Base-by-base conservation (phyloP, 2,888 invertebrate species). In the Tenthredo livida region DNA sequence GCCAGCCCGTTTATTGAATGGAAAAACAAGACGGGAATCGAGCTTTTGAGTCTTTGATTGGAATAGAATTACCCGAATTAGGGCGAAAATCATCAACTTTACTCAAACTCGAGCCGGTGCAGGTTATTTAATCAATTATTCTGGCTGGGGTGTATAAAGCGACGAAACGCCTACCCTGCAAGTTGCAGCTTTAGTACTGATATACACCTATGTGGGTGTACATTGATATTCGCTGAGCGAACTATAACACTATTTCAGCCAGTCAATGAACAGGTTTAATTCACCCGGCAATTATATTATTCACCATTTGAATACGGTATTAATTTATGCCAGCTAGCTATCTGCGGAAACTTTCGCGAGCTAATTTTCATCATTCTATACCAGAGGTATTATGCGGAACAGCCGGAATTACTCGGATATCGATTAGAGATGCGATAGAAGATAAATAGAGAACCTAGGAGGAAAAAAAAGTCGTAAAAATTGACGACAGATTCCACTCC, bases 251-350 rank as follows among this genome's bases (percentile, higher is more conserved):
- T 33, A 67, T 67, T 67, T 67, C 17, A 67, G 6, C 67, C 21
- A 73, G 72, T 73, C 72, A 43, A 73, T 73, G 72, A 73, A 73
- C 37, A 73, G 72, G 72, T 73, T 73, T 73, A 73, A 73, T 73
- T 73, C 72, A 29, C 43, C 21, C 40, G 40, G 40, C 72, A 73
- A 73, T 73, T 73, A 77, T 73, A 77, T 77, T 54, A 77, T 54
- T 77, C 77, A 15, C 29, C 17, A 29, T 77, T 77, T 77, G 75
- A 77, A 77, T 77, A 77, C 47, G 54, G 77, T 77, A 77, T 77
- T 50, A 77, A 77, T 77, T 77, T 77, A 54, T 54, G 54, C 77
- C 29, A 29, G 12, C 37, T 29, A 7, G 33, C 10, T 25, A 67
- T 9, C 61, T 12, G 25, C 61, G 61, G 9, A 3, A 25, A 61